phyloP scores from a whole-genome alignment of 2,113 vertebrate species.

The Urocynchramus pylzowi region DNA sequence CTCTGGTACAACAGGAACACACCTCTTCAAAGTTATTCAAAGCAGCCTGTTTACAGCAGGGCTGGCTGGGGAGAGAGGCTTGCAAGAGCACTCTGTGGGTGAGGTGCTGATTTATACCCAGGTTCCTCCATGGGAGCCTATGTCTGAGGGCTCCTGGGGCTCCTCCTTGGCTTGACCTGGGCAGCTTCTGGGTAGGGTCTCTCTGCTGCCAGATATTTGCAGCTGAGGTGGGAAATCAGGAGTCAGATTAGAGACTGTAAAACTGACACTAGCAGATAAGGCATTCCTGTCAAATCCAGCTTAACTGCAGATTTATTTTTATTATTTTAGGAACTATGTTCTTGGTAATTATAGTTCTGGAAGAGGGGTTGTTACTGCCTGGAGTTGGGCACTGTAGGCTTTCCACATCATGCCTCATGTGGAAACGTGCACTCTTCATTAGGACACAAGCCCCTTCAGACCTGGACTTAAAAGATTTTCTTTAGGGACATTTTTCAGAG shows the following conservation, averaged over 20 bases:
- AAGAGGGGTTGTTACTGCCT: not conserved
- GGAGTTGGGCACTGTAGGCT: not conserved
- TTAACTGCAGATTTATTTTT: not conserved
- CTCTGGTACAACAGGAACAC: not conserved
- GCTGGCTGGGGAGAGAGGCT: not conserved
- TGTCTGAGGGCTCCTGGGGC: not conserved
- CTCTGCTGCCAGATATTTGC: not conserved
- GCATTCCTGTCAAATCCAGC: not conserved
- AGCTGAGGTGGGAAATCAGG: not conserved
- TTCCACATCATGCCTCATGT: rapidly evolving
- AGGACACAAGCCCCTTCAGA: not conserved
- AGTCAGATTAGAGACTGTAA: not conserved
- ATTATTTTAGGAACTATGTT: not conserved
- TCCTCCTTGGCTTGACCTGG: not conserved
- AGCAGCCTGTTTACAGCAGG: not conserved
- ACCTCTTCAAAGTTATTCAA: not conserved
- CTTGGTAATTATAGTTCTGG: not conserved
- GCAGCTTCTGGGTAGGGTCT: not conserved
- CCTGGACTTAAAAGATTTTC: not conserved
- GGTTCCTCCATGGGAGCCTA: not conserved
- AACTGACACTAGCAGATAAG: not conserved
- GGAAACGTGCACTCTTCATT: not conserved
- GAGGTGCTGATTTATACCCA: not conserved
- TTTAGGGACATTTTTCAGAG: not conserved
- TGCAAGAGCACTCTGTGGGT: not conserved